A percentile compares a stretch with the other conserved stretches of the same genome.
phyloP scores from a whole-genome alignment of 2,888 invertebrate genomes.

The Penaeus monodon region DNA sequence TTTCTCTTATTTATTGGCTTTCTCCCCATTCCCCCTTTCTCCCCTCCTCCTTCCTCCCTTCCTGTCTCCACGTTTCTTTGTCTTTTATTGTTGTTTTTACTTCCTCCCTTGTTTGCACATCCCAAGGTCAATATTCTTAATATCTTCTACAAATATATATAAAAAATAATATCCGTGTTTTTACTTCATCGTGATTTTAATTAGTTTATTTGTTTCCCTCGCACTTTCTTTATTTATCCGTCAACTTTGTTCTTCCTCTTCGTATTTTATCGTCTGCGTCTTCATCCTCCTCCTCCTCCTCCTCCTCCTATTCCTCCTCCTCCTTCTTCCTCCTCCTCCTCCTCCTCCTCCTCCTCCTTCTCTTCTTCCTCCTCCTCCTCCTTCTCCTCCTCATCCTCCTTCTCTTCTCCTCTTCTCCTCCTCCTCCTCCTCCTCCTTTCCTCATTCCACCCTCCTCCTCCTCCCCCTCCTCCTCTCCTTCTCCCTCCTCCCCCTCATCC shows the following conservation, averaged over 20 bases:
- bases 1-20: too few relatives aligned
- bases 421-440: neutral
- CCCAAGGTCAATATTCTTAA: neutral
- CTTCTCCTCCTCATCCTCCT: neutral
- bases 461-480: conserved; percentile 2
- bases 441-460: neutral
- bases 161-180: neutral
- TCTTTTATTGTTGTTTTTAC: too few relatives aligned
- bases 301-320: conserved; percentile 1
- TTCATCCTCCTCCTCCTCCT: neutral
- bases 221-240: conserved; percentile 2
- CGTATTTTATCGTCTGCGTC: conserved; percentile 1
- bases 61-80: conserved; percentile 15
- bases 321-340: conserved; percentile 1
- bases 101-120: neutral
- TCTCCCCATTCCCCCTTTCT: too few relatives aligned
- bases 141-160: conserved; percentile 1
- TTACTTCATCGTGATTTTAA: neutral
- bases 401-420: neutral
- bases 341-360: neutral
- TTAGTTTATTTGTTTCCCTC: neutral
- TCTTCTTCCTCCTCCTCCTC: neutral
- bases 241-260: conserved; percentile 16
- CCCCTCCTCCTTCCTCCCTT: neutral
- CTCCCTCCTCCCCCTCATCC: neutral